Evolutionary conservation across 2,888 invertebrate genomes (phyloP).

Genomic region (Lithophane ornitopus): DNA sequence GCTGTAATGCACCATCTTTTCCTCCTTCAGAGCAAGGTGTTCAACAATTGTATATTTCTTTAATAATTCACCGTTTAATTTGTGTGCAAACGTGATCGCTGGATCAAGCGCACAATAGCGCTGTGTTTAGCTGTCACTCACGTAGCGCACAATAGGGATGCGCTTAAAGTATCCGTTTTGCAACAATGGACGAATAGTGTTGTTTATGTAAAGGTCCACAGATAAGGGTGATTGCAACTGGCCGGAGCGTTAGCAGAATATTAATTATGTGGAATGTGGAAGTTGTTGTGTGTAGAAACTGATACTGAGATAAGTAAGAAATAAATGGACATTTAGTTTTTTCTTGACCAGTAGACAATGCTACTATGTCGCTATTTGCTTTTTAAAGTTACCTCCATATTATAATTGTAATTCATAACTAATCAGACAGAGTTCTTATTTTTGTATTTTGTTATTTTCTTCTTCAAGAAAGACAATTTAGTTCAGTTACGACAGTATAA

Average conservation of each 20-base stretch:
- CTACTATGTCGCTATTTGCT: neutral
- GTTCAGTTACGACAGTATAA: neutral
- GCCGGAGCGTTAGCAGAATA: constrained; percentile 72
- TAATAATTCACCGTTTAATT: constrained; percentile 64
- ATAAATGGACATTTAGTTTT: neutral
- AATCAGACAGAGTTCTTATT: too few species aligned
- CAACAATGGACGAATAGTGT: constrained; percentile 75
- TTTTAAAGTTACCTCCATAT: neutral
- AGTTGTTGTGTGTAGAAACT: constrained; percentile 21
- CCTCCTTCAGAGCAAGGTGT: neutral
- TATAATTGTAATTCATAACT: neutral
- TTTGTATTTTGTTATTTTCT: too few species aligned
- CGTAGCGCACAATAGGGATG: constrained; percentile 78
- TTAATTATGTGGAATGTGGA: constrained; percentile 32
- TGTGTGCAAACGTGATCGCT: constrained; percentile 58
- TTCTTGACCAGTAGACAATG: neutral
- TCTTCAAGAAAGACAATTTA: neutral
- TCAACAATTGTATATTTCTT: constrained; percentile 38
- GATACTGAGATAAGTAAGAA: constrained; percentile 3
- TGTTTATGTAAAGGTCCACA: constrained; percentile 74
- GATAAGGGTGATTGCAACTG: constrained; percentile 83
- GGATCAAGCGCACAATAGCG: constrained; percentile 71
- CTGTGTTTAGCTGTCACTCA: constrained; percentile 84
- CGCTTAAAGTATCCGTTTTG: constrained; percentile 77
- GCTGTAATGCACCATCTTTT: neutral